Conservation (phyloP, 2,113 vertebrate species). For the Hirundichthys speculiger region DNA sequence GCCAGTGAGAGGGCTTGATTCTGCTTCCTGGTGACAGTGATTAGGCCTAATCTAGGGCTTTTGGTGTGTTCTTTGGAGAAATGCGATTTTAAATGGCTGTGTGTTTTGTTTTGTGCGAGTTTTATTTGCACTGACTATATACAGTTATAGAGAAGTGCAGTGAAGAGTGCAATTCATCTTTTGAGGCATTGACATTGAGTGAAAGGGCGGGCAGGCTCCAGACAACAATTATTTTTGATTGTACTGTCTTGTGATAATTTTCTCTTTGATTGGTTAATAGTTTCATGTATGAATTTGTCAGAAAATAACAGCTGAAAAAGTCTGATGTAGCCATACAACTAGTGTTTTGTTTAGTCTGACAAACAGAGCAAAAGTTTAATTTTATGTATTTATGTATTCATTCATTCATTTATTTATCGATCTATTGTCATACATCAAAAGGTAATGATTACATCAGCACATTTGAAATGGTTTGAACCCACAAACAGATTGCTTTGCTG, state of each 20-base stretch:
- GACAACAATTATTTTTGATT: background rate
- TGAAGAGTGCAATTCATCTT: slow-evolving; percentile 43
- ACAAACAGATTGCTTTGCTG: too few relatives aligned
- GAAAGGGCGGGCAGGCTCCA: background rate
- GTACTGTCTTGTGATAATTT: slow-evolving; percentile 7
- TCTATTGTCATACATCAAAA: too few relatives aligned
- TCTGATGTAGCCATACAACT: background rate
- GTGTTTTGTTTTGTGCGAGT: slow-evolving; percentile 62
- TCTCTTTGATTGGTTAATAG: background rate
- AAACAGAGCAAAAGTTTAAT: background rate
- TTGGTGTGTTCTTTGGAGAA: slow-evolving; percentile 78
- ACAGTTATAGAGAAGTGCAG: slow-evolving; percentile 25
- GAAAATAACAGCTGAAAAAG: background rate
- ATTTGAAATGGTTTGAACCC: too few relatives aligned
- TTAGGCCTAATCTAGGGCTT: slow-evolving; percentile 80
- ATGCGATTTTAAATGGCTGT: slow-evolving; percentile 72
- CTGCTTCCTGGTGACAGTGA: slow-evolving; percentile 83
- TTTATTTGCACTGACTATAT: slow-evolving; percentile 47
- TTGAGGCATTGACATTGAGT: slow-evolving; percentile 27
- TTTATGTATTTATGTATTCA: too few relatives aligned
- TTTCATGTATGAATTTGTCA: background rate
- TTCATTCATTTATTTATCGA: too few relatives aligned
- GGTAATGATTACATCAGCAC: too few relatives aligned
- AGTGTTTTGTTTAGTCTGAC: background rate
- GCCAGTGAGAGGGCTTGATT: slow-evolving; percentile 80